Percentiles rank a stretch among this genome's conserved stretches.
These are phyloP conservation scores for Cephus cinctus DNA, from an alignment of 1,140 invertebrate genomes.

Conservation along the genomic window DNA sequence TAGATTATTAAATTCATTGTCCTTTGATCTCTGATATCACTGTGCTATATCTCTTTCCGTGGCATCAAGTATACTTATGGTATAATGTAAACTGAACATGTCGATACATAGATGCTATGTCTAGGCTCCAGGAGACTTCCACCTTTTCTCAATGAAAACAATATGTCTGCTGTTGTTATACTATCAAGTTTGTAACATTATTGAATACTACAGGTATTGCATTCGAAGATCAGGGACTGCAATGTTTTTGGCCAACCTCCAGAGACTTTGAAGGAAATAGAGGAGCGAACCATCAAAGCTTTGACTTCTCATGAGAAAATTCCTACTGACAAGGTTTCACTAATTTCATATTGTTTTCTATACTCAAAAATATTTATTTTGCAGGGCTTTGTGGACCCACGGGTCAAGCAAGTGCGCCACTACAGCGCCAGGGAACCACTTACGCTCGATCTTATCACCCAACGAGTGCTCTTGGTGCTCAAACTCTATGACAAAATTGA, in stretches of 20 bases:
- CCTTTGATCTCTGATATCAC: no score
- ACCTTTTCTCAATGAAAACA: not conserved
- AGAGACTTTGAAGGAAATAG: constrained; percentile 60
- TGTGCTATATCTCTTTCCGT: not conserved
- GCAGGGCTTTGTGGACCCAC: constrained; percentile 61
- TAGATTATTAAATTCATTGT: not conserved
- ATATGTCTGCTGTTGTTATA: constrained; percentile 1
- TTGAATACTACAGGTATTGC: constrained; percentile 16
- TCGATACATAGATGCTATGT: no score
- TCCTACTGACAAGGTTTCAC: constrained; percentile 69
- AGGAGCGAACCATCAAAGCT: constrained; percentile 75
- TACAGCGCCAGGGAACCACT: constrained; percentile 75
- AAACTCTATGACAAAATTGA: constrained; percentile 97
- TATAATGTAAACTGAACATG: no score
- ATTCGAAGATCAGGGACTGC: constrained; percentile 5
- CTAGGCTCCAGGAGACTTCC: not conserved
- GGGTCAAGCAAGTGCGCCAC: constrained; percentile 60
- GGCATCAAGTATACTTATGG: not conserved
- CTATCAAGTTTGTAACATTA: constrained; percentile 1
- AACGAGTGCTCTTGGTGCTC: constrained; percentile 88
- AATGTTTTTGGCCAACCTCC: constrained; percentile 6
- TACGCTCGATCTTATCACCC: constrained; percentile 77
- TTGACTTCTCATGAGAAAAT: constrained; percentile 79
- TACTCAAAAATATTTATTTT: constrained; percentile 62
- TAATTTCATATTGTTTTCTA: constrained; percentile 42